A percentile compares a stretch with the other conserved stretches of the same genome.
phyloP scores from a whole-genome alignment of 2,113 vertebrate genomes.

The Callocephalon fimbriatum region DNA sequence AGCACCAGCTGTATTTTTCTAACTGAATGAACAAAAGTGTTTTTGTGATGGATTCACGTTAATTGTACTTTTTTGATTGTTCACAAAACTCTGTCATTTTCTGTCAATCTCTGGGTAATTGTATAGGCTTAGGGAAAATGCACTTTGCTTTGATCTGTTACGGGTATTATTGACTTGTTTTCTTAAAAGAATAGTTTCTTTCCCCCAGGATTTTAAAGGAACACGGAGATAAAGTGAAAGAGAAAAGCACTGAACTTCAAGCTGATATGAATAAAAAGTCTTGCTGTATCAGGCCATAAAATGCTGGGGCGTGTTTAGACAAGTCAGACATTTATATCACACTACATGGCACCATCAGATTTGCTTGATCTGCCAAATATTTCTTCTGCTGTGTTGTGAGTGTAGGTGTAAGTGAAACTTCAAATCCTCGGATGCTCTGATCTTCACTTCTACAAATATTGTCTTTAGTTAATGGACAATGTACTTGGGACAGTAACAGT shows the following conservation, averaged over 20 bases:
- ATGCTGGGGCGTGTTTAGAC: background rate
- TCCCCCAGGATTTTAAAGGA: constrained; percentile 85
- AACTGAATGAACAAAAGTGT: background rate
- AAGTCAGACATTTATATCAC: background rate
- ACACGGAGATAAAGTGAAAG: constrained; percentile 85
- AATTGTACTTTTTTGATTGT: background rate
- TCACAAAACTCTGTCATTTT: background rate
- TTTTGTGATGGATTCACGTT: background rate
- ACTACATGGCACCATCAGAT: background rate
- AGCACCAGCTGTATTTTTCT: background rate
- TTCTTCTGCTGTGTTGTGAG: background rate
- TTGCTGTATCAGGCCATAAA: constrained; percentile 83
- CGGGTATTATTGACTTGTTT: background rate
- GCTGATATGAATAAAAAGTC: constrained; percentile 80
- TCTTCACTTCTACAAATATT: background rate
- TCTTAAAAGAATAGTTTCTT: background rate
- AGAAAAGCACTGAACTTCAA: constrained; percentile 80
- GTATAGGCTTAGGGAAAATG: background rate
- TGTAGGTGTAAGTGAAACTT: background rate
- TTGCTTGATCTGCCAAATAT: background rate
- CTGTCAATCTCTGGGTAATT: background rate
- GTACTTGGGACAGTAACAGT: background rate
- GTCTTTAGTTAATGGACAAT: background rate
- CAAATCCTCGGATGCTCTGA: background rate
- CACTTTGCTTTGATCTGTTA: background rate